These are phyloP conservation scores for Sceliomorpha sp. DNA, from an alignment of 2,888 invertebrate genomes.

Conservation along the genomic window DNA sequence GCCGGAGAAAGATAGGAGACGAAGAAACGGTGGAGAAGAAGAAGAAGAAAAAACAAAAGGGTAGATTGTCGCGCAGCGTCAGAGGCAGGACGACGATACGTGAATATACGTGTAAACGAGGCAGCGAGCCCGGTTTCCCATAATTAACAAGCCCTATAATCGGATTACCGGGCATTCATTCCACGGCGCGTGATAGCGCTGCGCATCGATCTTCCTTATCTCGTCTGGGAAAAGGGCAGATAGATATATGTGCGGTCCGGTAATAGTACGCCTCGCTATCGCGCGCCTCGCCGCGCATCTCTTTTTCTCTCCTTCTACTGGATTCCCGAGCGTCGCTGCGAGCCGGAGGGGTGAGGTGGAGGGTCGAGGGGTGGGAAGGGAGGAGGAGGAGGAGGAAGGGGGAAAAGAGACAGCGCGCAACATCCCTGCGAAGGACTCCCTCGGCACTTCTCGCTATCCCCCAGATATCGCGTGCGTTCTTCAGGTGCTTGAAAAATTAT, in stretches of 20 bases:
- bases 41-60: no score
- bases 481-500: constrained; percentile 51
- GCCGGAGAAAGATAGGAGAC: no score
- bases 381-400: constrained; percentile 31
- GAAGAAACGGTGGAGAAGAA: no score
- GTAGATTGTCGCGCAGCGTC: constrained; percentile 14
- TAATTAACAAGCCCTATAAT: constrained; percentile 55
- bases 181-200: constrained; percentile 49
- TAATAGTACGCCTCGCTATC: constrained; percentile 53
- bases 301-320: constrained; percentile 16
- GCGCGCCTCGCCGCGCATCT: constrained; percentile 26
- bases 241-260: constrained; percentile 51
- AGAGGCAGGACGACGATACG: constrained; percentile 51
- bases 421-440: constrained; percentile 23
- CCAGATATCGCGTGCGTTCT: constrained; percentile 53
- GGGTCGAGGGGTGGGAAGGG: constrained; percentile 36
- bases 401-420: constrained; percentile 20
- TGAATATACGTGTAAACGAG: constrained; percentile 55
- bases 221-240: constrained; percentile 48
- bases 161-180: constrained; percentile 52
- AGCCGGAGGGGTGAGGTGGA: constrained; percentile 32
- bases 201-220: constrained; percentile 55
- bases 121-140: constrained; percentile 52
- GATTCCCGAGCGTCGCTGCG: constrained; percentile 40
- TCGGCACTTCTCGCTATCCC: constrained; percentile 20